phyloP scores from a whole-genome alignment of 2,113 vertebrate genomes.

The Chauna torquata region DNA sequence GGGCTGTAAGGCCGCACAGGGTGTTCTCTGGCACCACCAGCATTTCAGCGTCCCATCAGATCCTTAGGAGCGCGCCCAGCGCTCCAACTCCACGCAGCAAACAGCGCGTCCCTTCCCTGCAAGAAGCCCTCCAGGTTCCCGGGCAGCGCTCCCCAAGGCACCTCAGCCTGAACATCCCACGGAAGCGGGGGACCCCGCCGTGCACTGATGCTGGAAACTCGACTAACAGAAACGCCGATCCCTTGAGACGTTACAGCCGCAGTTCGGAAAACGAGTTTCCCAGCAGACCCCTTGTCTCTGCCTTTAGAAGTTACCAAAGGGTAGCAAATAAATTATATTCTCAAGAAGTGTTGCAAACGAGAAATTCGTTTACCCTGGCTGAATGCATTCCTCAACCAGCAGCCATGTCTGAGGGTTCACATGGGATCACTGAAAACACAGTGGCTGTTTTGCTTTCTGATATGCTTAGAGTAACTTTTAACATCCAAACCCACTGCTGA shows the following conservation, averaged over 20 bases:
- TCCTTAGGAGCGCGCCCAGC: neutral
- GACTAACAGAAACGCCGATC: neutral
- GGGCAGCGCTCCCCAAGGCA: neutral
- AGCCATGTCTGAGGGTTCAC: neutral
- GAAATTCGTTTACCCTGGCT: neutral
- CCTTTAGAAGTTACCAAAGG: neutral
- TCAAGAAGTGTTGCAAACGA: neutral
- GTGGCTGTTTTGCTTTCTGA: neutral
- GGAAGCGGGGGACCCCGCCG: neutral
- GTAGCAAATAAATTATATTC: neutral
- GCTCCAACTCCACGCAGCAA: fast-evolving
- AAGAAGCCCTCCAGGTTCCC: fast-evolving
- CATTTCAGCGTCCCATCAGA: fast-evolving
- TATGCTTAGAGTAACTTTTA: neutral
- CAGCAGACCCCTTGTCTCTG: neutral
- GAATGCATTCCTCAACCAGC: neutral
- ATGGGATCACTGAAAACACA: neutral
- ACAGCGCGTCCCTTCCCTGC: neutral
- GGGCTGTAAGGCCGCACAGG: neutral
- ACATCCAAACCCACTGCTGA: neutral
- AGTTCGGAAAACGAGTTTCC: fast-evolving
- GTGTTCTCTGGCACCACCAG: neutral
- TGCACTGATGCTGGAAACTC: neutral
- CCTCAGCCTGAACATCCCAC: neutral
- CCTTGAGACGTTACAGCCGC: neutral